Base-by-base conservation (phyloP, 2,113 vertebrate genomes). In the Copsychus sechellarum region DNA sequence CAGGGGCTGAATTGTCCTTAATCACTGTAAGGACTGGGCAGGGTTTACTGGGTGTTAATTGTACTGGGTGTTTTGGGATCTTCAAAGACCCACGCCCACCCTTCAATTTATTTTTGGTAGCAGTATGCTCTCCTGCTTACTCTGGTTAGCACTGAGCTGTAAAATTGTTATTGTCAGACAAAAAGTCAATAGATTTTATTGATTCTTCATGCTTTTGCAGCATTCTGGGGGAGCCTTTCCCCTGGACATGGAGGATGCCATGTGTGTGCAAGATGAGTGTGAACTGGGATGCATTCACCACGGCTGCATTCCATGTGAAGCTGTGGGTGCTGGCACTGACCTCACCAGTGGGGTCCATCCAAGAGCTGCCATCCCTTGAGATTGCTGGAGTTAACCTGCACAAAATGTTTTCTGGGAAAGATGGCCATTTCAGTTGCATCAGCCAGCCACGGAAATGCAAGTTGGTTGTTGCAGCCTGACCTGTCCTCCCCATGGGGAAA, bases 251-350 rank as follows among this genome's bases (percentile, higher is more conserved):
- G 61, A 87, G 74, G 54, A 62, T 0, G 24, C 26, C 60, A 56
- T 36, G 13, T 38, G 38, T 38, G 11, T 38, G 53, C 9, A 26
- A n/a, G 53, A 81, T 57, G 66, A 12, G 45, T 34, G 34, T 11
- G 0, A 1, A 0, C 43, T 4, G 12, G 34, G 22, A 5, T 2
- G 1, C 4, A 5, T 69, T 77, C 22, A 28, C n/a, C 8, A 0
- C 16, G 14, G 21, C 34, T 28, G 2, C 0, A 1, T 48, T 61
- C 47, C 28, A 19, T 5, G 2, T 42, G n/a, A 72, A 76, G 17
- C 15, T 2, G 0, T 12, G 29, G 16, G 26, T 2, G 2, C 43
- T 8, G 8, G 18, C 53, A 11, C 45, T 50, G 69, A 45, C 60
- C 81, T 61, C 66, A 26, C 25, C 74, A 42, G 25, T 5, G 5